Conservation (phyloP, 37 sponge, comb jelly and placozoan genomes). For the Theonella swinhoei region DNA sequence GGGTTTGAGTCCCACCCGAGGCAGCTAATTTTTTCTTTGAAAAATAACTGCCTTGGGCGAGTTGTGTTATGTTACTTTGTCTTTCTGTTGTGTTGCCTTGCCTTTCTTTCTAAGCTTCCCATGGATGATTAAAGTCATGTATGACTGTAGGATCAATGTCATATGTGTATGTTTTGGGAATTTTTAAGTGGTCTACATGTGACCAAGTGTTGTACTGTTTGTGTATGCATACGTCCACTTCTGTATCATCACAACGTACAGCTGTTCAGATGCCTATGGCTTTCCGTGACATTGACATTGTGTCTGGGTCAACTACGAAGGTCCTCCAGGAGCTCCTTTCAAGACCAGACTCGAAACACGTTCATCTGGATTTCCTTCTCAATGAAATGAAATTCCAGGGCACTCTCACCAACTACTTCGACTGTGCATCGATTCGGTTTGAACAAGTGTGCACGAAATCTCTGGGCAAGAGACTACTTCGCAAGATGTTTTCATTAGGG, state of each 20-base stretch:
- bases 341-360: background rate
- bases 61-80: too few species aligned
- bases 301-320: background rate
- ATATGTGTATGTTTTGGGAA: too few species aligned
- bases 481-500: constrained; percentile 8
- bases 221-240: background rate
- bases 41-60: too few species aligned
- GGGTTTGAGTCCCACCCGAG: too few species aligned
- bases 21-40: too few species aligned
- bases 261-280: background rate
- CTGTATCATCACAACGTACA: too few species aligned
- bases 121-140: too few species aligned
- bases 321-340: constrained; percentile 24
- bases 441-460: background rate
- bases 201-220: background rate
- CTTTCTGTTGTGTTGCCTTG: too few species aligned
- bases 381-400: background rate
- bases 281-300: constrained; percentile 12
- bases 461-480: background rate
- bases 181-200: too few species aligned
- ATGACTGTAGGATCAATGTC: too few species aligned
- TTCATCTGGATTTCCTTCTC: constrained; percentile 18
- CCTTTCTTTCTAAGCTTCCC: too few species aligned
- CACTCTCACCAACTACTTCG: background rate
- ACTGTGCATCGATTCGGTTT: background rate